phyloP scores from a whole-genome alignment of 2,888 invertebrate genomes.

The Diploptera punctata region DNA sequence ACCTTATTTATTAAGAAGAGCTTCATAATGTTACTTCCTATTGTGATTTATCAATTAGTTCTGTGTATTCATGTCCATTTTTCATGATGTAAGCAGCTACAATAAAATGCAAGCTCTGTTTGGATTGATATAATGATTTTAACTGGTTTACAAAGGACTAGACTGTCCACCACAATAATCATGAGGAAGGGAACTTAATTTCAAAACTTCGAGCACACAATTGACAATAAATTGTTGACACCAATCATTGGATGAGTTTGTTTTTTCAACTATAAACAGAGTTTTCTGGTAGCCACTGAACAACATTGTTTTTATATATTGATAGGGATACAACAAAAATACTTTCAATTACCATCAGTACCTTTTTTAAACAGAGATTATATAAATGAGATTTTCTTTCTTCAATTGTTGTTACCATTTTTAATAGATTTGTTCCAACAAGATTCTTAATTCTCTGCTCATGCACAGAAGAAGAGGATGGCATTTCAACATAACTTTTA shows the following conservation, averaged over 20 bases:
- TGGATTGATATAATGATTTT: background rate
- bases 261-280: background rate
- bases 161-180: background rate
- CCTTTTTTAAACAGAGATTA: background rate
- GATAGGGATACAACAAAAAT: background rate
- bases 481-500: too few relatives aligned
- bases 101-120: constrained; percentile 4
- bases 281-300: constrained; percentile 10
- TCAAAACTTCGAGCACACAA: constrained; percentile 9
- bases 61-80: too few relatives aligned
- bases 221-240: constrained; percentile 14
- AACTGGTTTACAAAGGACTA: background rate
- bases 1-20: too few relatives aligned
- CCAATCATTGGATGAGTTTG: constrained; percentile 19
- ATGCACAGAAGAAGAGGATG: too few relatives aligned
- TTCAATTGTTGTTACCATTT: background rate
- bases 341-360: background rate
- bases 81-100: too few relatives aligned
- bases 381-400: constrained; percentile 14
- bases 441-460: too few relatives aligned
- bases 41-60: too few relatives aligned
- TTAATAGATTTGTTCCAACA: too few relatives aligned
- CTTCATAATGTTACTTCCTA: too few relatives aligned
- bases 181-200: background rate
- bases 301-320: background rate